Conservation (phyloP, 2,888 invertebrate species). For the Chalcosyrphus nemorum region DNA sequence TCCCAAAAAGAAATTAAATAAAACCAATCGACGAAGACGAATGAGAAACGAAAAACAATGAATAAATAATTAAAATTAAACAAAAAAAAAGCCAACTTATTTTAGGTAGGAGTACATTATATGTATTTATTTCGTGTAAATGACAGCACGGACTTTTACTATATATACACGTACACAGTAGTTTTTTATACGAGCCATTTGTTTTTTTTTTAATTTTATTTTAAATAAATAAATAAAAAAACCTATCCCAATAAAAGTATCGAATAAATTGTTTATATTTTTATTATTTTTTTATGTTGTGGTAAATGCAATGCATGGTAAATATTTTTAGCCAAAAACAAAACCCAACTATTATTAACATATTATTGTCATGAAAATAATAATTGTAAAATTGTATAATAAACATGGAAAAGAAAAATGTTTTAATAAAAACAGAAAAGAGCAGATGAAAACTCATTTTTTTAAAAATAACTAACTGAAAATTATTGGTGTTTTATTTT, state of each 20-base stretch:
- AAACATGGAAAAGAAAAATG: constrained; percentile 57
- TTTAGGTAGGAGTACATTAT: constrained; percentile 61
- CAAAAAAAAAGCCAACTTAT: constrained; percentile 62
- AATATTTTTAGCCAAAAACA: constrained; percentile 58
- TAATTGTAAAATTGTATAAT: constrained; percentile 70
- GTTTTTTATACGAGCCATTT: constrained; percentile 68
- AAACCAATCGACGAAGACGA: constrained; percentile 30
- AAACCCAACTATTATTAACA: constrained; percentile 58
- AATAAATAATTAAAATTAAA: constrained; percentile 18
- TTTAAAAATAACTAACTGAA: constrained; percentile 57
- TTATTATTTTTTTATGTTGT: constrained; percentile 43
- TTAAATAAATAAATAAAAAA: constrained; percentile 9
- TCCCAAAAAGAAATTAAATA: constrained; percentile 5
- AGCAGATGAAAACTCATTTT: constrained; percentile 63
- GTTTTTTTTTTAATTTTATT: constrained; percentile 15
- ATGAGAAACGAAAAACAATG: constrained; percentile 34
- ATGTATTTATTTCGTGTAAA: constrained; percentile 61
- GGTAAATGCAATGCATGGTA: constrained; percentile 66
- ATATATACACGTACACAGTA: constrained; percentile 63
- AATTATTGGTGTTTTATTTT: constrained; percentile 7
- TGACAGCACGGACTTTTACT: constrained; percentile 67
- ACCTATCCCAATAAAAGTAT: constrained; percentile 46
- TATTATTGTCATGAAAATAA: constrained; percentile 68
- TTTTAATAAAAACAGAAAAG: constrained; percentile 63
- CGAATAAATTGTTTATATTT: constrained; percentile 34